These are phyloP conservation scores for Peromyscus californicus DNA, from an alignment of 2,113 vertebrate species.

Conservation along the genomic window DNA sequence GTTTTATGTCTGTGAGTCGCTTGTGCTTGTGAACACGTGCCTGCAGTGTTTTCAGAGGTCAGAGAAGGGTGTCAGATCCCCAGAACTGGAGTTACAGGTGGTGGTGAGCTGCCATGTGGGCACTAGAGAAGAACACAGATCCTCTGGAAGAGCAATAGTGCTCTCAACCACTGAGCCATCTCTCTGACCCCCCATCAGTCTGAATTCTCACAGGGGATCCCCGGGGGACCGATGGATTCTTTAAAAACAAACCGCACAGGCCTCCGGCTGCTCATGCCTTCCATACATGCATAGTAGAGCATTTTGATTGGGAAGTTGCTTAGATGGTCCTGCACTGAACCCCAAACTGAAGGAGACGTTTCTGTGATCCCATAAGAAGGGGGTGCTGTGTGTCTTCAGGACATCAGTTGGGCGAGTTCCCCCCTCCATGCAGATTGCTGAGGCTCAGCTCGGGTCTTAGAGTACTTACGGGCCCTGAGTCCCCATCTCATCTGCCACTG, in stretches of 20 bases:
- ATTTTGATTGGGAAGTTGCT: rapidly evolving
- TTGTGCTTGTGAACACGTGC: neutral
- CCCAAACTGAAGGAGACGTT: neutral
- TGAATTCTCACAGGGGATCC: no score
- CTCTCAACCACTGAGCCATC: neutral
- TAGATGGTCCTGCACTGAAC: neutral
- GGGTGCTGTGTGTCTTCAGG: neutral
- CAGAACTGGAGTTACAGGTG: neutral
- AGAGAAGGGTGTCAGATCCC: neutral
- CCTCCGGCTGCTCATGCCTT: rapidly evolving
- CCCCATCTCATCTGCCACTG: neutral
- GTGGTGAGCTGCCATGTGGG: neutral
- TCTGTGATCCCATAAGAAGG: neutral
- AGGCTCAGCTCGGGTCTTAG: neutral
- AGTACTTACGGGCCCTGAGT: neutral
- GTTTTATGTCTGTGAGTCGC: neutral
- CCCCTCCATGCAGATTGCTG: rapidly evolving
- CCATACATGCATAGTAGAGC: rapidly evolving
- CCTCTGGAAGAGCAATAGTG: neutral
- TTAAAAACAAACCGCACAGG: neutral
- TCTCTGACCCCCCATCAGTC: neutral
- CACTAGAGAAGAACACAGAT: neutral
- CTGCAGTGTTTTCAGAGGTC: neutral
- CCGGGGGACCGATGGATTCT: neutral
- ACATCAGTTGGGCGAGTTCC: no score